Evolutionary conservation across 2,113 vertebrate genomes (phyloP), one percentile per base, ranked within the genome.

Genomic region (Aldabrachelys gigantea): DNA sequence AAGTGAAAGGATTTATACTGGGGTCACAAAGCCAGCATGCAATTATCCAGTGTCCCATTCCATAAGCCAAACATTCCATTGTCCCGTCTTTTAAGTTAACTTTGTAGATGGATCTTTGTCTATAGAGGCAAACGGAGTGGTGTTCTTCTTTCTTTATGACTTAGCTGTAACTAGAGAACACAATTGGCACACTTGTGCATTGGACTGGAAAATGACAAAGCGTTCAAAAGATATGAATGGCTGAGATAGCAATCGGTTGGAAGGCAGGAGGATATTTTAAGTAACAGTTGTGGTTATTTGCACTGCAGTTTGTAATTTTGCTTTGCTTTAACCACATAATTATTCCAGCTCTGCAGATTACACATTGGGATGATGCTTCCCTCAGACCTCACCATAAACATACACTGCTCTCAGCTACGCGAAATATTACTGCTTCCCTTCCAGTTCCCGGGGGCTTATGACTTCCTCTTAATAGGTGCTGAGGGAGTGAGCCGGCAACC

Each of bases 181-280:
- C 5, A 89, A 78, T 56, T 49, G 85, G 95, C 89, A 90, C 91
- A 49, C 79, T 62, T 56, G 76, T 83, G 80, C 50, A 94, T 83
- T 90, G 57, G 29, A 72, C 49, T 93, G 84, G 29, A 94, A 88
- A 80, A 75, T 54, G 0, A 12, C 54, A 13, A 79, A 80, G 49
- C 12, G 9, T 85, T 88, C 88, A 91, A 90, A 38, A 49, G 72
- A 8, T 3, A 27, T 31, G 89, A 83, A 57, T 69, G 87, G 54
- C 54, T 93, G 17, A 53, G 76, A 81, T 79, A 1, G 91, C 3
- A 27, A n/a, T 1, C 49, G 54, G 83, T 83, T 81, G 84, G 80
- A 49, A 44, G 80, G 88, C 80, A 92, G 93, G 31, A 0, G 85
- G 56, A 53, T 12, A 22, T 29, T 81, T 91, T 53, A 85, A 87